Conservation (phyloP, 2,888 invertebrate species). For the Sarcophaga variegata region DNA sequence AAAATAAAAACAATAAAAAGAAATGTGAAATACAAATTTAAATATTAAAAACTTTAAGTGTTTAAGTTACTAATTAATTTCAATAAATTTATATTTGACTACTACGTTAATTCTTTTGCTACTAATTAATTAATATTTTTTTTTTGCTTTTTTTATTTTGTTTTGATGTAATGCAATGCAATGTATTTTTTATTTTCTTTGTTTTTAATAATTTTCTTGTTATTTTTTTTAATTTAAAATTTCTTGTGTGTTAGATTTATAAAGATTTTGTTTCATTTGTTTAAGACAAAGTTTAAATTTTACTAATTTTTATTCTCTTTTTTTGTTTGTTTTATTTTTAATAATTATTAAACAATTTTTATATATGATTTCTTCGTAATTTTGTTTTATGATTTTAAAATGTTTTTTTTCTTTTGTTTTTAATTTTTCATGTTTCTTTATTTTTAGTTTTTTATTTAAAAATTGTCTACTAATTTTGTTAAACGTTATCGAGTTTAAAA, state of each 20-base stretch:
- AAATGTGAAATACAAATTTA: neutral
- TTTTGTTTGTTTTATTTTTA: constrained; percentile 3
- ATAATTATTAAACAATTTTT: neutral
- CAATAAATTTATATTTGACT: constrained; percentile 52
- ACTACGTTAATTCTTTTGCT: constrained; percentile 44
- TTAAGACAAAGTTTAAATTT: constrained; percentile 50
- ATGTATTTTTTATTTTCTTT: constrained; percentile 35
- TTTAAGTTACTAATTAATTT: too few relatives aligned
- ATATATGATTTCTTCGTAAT: neutral
- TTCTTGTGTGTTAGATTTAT: neutral
- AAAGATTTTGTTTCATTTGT: constrained; percentile 22
- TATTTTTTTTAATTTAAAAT: neutral
- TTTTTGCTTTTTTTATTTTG: neutral
- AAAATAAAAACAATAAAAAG: constrained; percentile 17
- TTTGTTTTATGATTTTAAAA: constrained; percentile 36
- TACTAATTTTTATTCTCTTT: constrained; percentile 44
- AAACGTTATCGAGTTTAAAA: neutral
- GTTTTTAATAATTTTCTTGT: neutral
- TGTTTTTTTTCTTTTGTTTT: constrained; percentile 4
- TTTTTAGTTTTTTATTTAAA: constrained; percentile 26
- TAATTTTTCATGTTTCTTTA: constrained; percentile 18
- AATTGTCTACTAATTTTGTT: constrained; percentile 3
- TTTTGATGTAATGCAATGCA: constrained; percentile 49
- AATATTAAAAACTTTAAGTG: neutral
- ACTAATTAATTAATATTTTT: constrained; percentile 11